These are phyloP conservation scores for Teinopalpus imperialis DNA, from an alignment of 2,888 invertebrate species.

Conservation along the genomic window DNA sequence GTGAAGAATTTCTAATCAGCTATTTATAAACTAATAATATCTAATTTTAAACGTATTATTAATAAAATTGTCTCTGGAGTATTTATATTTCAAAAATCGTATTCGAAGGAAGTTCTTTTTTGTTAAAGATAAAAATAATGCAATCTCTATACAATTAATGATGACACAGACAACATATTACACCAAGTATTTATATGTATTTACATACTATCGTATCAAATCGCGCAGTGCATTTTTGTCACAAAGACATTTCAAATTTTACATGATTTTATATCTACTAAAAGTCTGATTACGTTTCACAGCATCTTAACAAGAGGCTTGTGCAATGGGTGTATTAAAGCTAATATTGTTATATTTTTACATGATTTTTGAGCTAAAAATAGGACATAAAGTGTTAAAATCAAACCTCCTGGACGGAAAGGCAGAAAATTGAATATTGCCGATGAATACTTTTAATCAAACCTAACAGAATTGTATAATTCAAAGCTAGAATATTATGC, in stretches of 20 bases:
- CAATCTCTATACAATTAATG: slow-evolving; percentile 30
- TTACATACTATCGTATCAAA: slow-evolving; percentile 69
- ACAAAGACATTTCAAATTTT: slow-evolving; percentile 3
- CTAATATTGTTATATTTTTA: not conserved
- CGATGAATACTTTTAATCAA: not conserved
- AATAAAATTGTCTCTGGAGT: no score
- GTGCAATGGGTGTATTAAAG: not conserved
- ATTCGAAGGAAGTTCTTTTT: no score
- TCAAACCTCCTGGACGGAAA: slow-evolving; percentile 26
- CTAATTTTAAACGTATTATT: no score
- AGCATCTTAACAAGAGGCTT: not conserved
- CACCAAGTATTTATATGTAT: no score
- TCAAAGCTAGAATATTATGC: not conserved
- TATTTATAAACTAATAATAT: no score
- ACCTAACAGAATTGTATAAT: no score
- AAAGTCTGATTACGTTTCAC: no score
- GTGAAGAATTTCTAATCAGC: no score
- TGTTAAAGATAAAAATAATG: no score
- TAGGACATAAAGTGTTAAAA: slow-evolving; percentile 6
- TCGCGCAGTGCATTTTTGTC: slow-evolving; percentile 63
- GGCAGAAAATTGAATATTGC: slow-evolving; percentile 15
- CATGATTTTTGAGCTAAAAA: not conserved
- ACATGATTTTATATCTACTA: slow-evolving; percentile 9
- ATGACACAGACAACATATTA: slow-evolving; percentile 51
- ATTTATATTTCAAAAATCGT: no score